Evolutionary conservation across 2,888 invertebrate genomes (phyloP).

Genomic region (Diploptera punctata): DNA sequence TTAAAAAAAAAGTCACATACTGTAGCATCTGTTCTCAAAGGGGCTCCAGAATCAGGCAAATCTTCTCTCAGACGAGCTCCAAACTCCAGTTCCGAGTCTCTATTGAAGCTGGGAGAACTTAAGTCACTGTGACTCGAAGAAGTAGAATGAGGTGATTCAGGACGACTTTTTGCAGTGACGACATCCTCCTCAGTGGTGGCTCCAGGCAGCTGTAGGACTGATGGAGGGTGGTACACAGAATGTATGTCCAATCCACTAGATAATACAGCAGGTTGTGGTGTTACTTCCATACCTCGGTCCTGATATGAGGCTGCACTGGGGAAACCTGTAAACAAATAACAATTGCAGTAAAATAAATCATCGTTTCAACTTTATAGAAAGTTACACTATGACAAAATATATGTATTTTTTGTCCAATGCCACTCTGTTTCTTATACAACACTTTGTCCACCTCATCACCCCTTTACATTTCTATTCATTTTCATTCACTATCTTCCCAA

Average conservation of each 20-base stretch:
- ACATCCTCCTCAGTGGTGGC: constrained; percentile 55
- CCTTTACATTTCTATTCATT: too few relatives aligned
- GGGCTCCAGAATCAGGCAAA: constrained; percentile 31
- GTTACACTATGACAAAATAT: too few relatives aligned
- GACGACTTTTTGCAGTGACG: constrained; percentile 51
- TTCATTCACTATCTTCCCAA: too few relatives aligned
- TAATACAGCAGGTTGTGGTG: constrained; percentile 47
- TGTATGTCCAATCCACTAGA: constrained; percentile 56
- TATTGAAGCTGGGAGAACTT: constrained; percentile 72
- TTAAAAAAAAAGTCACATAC: too few relatives aligned
- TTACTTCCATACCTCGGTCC: constrained; percentile 6
- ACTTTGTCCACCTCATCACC: too few relatives aligned
- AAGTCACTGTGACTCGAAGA: constrained; percentile 74
- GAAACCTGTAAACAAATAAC: constrained; percentile 41
- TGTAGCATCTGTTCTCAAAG: constrained; percentile 44
- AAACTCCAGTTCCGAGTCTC: constrained; percentile 71
- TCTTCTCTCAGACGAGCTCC: constrained; percentile 52
- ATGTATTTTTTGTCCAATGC: too few relatives aligned
- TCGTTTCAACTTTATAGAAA: not conserved
- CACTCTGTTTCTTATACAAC: too few relatives aligned
- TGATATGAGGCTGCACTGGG: constrained; percentile 30
- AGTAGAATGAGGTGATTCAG: constrained; percentile 77
- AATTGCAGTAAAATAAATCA: not conserved
- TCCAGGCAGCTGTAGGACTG: constrained; percentile 84
- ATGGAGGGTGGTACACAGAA: constrained; percentile 90